These are phyloP conservation scores for Amphiura filiformis DNA, from an alignment of 35 echinoderm and acorn worm genomes.

Conservation along the genomic window DNA sequence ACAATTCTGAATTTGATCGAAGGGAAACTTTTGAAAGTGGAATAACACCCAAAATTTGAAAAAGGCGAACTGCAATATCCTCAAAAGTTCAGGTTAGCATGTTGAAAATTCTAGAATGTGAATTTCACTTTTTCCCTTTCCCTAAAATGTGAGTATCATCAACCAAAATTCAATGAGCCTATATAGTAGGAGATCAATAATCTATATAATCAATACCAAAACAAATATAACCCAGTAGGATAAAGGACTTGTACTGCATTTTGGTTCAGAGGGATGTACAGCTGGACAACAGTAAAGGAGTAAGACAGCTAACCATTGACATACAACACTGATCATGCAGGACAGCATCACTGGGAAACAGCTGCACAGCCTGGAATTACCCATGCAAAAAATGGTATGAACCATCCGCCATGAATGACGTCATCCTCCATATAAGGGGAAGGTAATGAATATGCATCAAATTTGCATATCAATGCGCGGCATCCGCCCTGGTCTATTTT, in stretches of 20 bases:
- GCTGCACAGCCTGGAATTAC: constrained; percentile 7
- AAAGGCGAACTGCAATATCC: too few species aligned
- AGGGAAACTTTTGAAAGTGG: too few species aligned
- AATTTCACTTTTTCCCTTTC: too few species aligned
- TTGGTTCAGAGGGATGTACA: background rate
- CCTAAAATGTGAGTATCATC: too few species aligned
- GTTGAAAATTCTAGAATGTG: too few species aligned
- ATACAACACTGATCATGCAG: constrained; percentile 6
- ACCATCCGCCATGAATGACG: background rate
- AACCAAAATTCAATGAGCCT: too few species aligned
- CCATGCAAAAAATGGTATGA: constrained; percentile 44
- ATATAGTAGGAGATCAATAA: too few species aligned
- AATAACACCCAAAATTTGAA: too few species aligned
- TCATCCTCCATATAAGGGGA: constrained; percentile 8
- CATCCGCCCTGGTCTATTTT: constrained; percentile 25
- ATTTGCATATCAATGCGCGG: constrained; percentile 1
- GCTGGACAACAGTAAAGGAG: background rate
- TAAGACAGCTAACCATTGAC: background rate
- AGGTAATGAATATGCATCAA: constrained; percentile 43
- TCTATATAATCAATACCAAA: too few species aligned
- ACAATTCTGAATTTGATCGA: too few species aligned
- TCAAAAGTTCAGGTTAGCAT: too few species aligned
- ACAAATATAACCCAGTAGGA: background rate
- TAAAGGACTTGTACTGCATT: background rate
- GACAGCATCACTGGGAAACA: constrained; percentile 1